Evolutionary conservation across 2,113 vertebrate genomes (phyloP), one percentile per base, ranked within the genome.

Genomic region (Etheostoma spectabile): DNA sequence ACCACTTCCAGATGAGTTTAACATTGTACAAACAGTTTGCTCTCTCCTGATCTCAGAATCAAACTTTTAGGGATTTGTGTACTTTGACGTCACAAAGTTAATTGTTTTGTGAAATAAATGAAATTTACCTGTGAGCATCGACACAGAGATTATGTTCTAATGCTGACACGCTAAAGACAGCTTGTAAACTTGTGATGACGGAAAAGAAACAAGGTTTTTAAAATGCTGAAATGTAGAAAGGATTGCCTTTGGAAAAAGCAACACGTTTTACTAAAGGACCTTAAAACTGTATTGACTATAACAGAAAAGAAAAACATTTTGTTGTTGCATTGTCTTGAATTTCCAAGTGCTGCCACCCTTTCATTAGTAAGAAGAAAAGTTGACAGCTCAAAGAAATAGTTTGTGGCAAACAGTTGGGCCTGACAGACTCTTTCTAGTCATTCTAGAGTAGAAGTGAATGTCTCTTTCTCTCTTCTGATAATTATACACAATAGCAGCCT

Each of bases 401-500:
- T 33, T 61, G 19, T 49, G 33, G 21, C n/a, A 48, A 35, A 38
- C 0, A 2, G 38, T 8, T 52, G 24, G 27, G 48, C 57, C 63
- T 33, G 38, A 52, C 33, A 18, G 4, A 66, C 24, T 56, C 7
- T 35, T 64, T n/a, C 15, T 48, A 65, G 5, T n/a, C 48, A 12
- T 74, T 69, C 10, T 65, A 68, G 21, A 66, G 59, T 42, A 21
- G 33, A 65, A 79, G 63, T 53, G 67, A 71, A 24, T 33, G 7
- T 48, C 1, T 69, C 14, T 48, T 69, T 55, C 57, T 66, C 2
- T 73, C 15, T 7, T 46, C 24, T 63, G 45, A 35, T 71, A 52
- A 53, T 80, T 70, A 49, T n/a, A 70, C 68, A 78, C 56, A 81
- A 63, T 84, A 88, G 84, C 86, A 85, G 82, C 83, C 55, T 77